Evolutionary conservation across 2,113 vertebrate species (phyloP).

Genomic region (Catagonus wagneri): DNA sequence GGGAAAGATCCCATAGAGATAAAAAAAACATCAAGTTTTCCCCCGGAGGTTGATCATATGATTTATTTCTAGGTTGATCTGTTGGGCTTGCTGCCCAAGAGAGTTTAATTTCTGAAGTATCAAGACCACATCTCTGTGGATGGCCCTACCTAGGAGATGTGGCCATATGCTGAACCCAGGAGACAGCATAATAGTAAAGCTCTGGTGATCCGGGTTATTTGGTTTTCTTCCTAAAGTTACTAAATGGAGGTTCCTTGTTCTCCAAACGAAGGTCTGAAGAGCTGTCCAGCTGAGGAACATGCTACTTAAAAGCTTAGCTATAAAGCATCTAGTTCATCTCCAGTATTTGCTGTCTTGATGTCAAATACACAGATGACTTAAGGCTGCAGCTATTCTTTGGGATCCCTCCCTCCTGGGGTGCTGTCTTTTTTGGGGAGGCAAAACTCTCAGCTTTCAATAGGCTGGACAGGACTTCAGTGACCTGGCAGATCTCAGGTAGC

Average conservation of each 20-base stretch:
- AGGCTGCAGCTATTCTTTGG: neutral
- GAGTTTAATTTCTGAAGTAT: constrained; percentile 11
- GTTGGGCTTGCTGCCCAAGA: neutral
- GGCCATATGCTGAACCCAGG: neutral
- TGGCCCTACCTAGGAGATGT: neutral
- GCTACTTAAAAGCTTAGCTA: neutral
- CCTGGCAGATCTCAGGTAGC: neutral
- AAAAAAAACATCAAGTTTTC: neutral
- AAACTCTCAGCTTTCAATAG: neutral
- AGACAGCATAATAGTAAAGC: neutral
- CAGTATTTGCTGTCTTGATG: neutral
- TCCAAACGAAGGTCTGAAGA: neutral
- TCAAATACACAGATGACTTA: neutral
- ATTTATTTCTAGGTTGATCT: constrained; percentile 17
- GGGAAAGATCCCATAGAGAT: neutral
- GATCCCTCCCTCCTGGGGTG: neutral
- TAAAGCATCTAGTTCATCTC: neutral
- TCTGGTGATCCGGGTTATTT: neutral
- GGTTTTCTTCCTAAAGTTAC: constrained; percentile 11
- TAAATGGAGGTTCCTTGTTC: neutral
- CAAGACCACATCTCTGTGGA: neutral
- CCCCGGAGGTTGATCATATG: neutral
- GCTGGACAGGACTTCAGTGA: neutral
- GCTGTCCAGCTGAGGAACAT: neutral
- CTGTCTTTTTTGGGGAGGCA: neutral